Evolutionary conservation across 2,888 invertebrate genomes (phyloP).

Genomic region (Chymomyza amoena): DNA sequence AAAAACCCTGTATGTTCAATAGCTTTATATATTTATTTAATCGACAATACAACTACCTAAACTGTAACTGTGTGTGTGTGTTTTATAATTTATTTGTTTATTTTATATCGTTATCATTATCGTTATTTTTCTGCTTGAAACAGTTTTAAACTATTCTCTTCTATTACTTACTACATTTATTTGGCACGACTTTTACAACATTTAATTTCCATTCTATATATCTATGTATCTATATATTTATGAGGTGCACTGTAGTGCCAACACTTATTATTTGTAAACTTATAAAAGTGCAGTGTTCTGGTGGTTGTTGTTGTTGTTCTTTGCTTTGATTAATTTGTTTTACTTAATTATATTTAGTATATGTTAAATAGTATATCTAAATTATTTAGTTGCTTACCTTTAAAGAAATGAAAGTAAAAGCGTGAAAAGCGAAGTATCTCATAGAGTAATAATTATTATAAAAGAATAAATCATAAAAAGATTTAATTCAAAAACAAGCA

Average conservation of each 20-base stretch:
- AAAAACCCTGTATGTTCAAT: slow-evolving; percentile 73
- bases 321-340: slow-evolving; percentile 1
- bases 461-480: slow-evolving; percentile 32
- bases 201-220: slow-evolving; percentile 1
- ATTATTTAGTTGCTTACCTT: slow-evolving; percentile 39
- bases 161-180: slow-evolving; percentile 10
- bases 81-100: slow-evolving; percentile 3
- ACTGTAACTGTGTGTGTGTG: slow-evolving; percentile 10
- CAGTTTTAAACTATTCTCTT: slow-evolving; percentile 27
- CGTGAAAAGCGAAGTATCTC: slow-evolving; percentile 29
- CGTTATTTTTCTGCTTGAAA: slow-evolving; percentile 41
- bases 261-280: background rate
- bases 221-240: background rate
- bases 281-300: background rate
- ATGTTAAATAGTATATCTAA: slow-evolving; percentile 1
- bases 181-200: slow-evolving; percentile 50
- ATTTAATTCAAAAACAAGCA: slow-evolving; percentile 32
- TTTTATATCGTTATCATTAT: slow-evolving; percentile 5
- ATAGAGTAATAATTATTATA: background rate
- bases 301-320: background rate
- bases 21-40: slow-evolving; percentile 43
- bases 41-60: slow-evolving; percentile 38
- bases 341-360: slow-evolving; percentile 17
- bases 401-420: slow-evolving; percentile 44
- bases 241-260: background rate